Evolutionary conservation across 2,888 invertebrate genomes (phyloP), one percentile per base, ranked within the genome.

Genomic region (Labia minor): DNA sequence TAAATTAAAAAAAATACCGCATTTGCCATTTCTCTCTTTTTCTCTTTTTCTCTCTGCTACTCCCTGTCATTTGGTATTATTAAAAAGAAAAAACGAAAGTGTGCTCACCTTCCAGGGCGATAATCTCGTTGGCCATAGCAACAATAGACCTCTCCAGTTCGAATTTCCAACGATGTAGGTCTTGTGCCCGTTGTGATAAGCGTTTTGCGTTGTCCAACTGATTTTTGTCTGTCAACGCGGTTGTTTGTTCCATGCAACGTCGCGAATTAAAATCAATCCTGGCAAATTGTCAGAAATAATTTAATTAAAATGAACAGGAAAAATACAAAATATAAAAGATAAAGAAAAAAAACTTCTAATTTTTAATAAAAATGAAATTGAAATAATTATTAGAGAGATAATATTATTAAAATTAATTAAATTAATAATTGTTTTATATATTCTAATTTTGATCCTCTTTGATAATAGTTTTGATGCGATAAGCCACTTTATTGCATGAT

Each of bases 101-200:
- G 3, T 26, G 26, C 8, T 49, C 16, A 66, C 83, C 83, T 77
- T 89, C 88, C 69, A 89, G 77, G 20, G 82, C 76, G 69, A 83
- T 81, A 3, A 90, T 85, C 78, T 91, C 90, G 70, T 87, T 84
- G 0, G 85, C 83, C 70, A 88, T 85, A 0, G 85, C 84, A 69
- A 81, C 81, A 70, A 88, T 85, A 10, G 87, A 84, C 67, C 82
- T 81, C 74, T 89, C 89, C 19, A 91, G 78, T 73, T 89, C 88
- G 18, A 82, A 83, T 78, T 89, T 90, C 88, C 88, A 90, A 71
- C 86, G 82, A 72, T 85, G 85, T 66, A 91, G 80, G 69, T 89
- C 85, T 72, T 82, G 82, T 4, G 86, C 84, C 65, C 90, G 83
- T 70, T 83, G 83, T 66, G 83, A 82, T 18, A 90, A 73, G 67